Evolutionary conservation across 2,888 invertebrate species (phyloP).

Genomic region (Macrophya alboannulata): DNA sequence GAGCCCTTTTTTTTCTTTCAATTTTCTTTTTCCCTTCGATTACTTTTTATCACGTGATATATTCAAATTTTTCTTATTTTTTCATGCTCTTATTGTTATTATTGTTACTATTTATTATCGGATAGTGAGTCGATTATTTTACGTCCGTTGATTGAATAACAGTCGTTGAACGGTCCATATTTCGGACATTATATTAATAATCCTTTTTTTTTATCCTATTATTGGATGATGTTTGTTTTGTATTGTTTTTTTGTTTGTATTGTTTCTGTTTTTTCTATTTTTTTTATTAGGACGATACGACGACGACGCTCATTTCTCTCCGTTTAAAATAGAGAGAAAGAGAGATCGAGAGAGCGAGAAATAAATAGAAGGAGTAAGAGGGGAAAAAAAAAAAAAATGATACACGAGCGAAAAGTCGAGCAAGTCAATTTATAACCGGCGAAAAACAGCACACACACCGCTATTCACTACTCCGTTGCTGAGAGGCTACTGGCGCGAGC

Average conservation of each 20-base stretch:
- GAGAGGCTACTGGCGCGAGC: conserved; percentile 69
- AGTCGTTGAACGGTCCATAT: conserved; percentile 41
- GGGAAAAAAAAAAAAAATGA: background rate
- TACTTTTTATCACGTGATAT: background rate
- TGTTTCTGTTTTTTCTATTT: background rate
- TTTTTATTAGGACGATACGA: background rate
- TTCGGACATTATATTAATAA: conserved; percentile 37
- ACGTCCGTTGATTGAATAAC: conserved; percentile 36
- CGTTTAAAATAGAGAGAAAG: background rate
- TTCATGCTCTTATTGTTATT: background rate
- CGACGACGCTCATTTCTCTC: conserved; percentile 11
- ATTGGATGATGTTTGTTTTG: background rate
- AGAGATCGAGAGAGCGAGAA: background rate
- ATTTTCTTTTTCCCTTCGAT: background rate
- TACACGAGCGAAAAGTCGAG: conserved; percentile 19
- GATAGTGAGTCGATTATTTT: background rate
- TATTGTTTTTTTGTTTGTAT: background rate
- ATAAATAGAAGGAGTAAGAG: background rate
- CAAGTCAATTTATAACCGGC: conserved; percentile 34
- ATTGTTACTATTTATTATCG: background rate
- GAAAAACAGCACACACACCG: conserved; percentile 43
- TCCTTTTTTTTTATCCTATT: conserved; percentile 6
- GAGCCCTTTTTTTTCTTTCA: background rate
- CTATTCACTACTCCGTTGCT: conserved; percentile 66
- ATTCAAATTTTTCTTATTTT: background rate